These are phyloP conservation scores for Mormyrus lacerda DNA, from an alignment of 2,113 vertebrate genomes.

Conservation along the genomic window DNA sequence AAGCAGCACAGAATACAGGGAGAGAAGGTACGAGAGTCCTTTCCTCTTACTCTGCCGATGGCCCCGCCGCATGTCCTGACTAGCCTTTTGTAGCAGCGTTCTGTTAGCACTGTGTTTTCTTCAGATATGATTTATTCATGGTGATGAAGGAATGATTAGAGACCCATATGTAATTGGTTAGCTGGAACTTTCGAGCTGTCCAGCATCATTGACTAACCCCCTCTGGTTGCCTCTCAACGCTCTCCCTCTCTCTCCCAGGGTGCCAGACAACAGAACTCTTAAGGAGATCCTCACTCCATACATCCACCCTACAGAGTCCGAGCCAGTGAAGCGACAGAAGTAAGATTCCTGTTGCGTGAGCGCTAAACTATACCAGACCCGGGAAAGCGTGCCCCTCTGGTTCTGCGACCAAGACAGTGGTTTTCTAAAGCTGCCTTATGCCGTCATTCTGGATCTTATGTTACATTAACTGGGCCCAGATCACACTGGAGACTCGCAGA, in stretches of 20 bases:
- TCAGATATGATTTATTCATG: neutral
- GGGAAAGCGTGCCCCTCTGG: neutral
- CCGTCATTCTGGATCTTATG: neutral
- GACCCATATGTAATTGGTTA: neutral
- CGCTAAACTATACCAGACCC: neutral
- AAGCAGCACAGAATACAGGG: slow-evolving; percentile 46
- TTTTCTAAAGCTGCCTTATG: neutral
- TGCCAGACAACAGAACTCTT: slow-evolving; percentile 69
- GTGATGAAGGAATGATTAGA: neutral
- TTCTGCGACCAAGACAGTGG: neutral
- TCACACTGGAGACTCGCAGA: neutral
- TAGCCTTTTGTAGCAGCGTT: neutral
- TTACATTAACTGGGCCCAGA: neutral
- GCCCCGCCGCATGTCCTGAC: neutral
- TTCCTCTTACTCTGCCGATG: neutral
- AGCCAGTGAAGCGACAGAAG: slow-evolving; percentile 83
- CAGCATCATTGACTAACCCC: neutral
- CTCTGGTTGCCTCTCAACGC: slow-evolving; percentile 20
- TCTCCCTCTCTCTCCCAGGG: slow-evolving; percentile 54
- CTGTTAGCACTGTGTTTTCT: neutral
- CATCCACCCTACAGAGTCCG: slow-evolving; percentile 80
- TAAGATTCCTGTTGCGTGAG: slow-evolving; percentile 33
- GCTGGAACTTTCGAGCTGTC: neutral
- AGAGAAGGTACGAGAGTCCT: slow-evolving; percentile 69
- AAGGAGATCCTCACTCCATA: slow-evolving; percentile 73